Evolutionary conservation across 2,888 invertebrate species (phyloP).

Genomic region (Octonoba sinensis): DNA sequence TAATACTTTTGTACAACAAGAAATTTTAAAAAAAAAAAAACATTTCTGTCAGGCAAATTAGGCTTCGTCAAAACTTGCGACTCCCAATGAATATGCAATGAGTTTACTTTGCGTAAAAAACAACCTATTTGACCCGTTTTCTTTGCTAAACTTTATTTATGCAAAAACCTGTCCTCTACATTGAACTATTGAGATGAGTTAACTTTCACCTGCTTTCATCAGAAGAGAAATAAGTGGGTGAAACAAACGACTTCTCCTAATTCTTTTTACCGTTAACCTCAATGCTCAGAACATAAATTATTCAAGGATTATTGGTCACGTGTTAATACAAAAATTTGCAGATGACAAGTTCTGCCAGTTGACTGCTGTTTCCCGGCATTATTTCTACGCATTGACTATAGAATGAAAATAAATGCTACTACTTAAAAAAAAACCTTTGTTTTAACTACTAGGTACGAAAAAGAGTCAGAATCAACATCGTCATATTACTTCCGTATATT

Average conservation of each 20-base stretch:
- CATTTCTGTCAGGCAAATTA: too few species aligned
- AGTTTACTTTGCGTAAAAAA: constrained; percentile 13
- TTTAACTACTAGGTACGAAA: too few species aligned
- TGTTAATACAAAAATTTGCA: constrained; percentile 7
- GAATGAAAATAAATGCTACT: too few species aligned
- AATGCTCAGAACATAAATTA: constrained; percentile 50
- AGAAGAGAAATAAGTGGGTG: constrained; percentile 41
- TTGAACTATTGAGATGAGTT: constrained; percentile 47
- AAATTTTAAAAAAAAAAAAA: too few species aligned
- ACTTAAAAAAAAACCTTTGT: too few species aligned
- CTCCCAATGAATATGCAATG: constrained; percentile 7
- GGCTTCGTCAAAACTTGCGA: too few species aligned
- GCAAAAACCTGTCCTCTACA: constrained; percentile 49
- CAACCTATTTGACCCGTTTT: constrained; percentile 48
- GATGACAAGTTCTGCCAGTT: too few species aligned
- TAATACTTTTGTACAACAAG: too few species aligned
- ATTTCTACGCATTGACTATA: too few species aligned
- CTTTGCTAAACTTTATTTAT: constrained; percentile 31
- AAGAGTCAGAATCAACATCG: too few species aligned
- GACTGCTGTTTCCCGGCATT: too few species aligned
- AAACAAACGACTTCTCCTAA: constrained; percentile 21
- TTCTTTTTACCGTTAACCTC: constrained; percentile 49
- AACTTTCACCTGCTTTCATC: constrained; percentile 58
- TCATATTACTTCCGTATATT: too few species aligned
- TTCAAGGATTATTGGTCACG: constrained; percentile 54